A percentile compares a stretch with the other conserved stretches of the same genome.
These are phyloP conservation scores for Drosophila nr. perissopoda DNA, from an alignment of 2,888 invertebrate genomes.

Conservation along the genomic window DNA sequence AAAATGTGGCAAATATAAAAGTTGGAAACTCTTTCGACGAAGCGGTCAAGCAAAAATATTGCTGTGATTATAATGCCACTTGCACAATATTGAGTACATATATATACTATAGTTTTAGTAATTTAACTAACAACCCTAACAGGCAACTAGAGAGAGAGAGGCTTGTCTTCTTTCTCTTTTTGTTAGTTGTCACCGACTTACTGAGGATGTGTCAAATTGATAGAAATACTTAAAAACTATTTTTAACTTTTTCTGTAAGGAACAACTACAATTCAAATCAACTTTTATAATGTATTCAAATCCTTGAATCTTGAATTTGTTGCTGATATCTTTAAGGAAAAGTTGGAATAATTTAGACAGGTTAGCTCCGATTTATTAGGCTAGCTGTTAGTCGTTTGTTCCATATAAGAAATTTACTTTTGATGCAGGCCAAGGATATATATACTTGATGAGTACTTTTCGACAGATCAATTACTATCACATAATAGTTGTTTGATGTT, in stretches of 20 bases:
- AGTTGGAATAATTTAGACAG: neutral
- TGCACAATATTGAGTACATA: conserved; percentile 26
- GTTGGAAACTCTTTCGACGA: conserved; percentile 35
- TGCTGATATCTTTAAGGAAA: neutral
- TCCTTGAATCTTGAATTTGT: neutral
- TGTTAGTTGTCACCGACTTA: too few relatives aligned
- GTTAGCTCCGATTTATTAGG: neutral
- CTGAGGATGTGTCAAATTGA: neutral
- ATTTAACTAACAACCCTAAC: conserved; percentile 8
- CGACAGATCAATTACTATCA: neutral
- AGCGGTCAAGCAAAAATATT: conserved; percentile 41
- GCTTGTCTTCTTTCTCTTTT: neutral
- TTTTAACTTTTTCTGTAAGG: neutral
- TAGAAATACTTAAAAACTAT: neutral
- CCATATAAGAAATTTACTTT: neutral
- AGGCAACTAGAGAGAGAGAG: neutral
- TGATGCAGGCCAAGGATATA: neutral
- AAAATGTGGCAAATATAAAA: conserved; percentile 78
- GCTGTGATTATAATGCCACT: conserved; percentile 38
- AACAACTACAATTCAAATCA: neutral
- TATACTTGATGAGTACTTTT: neutral
- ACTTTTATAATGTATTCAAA: neutral
- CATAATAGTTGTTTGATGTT: neutral
- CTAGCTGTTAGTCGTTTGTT: neutral
- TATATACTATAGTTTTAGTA: conserved; percentile 2